Percentiles rank a stretch among this genome's conserved stretches.
These are phyloP conservation scores for Dryocosmus kuriphilus DNA, from an alignment of 2,888 invertebrate genomes.

Conservation along the genomic window DNA sequence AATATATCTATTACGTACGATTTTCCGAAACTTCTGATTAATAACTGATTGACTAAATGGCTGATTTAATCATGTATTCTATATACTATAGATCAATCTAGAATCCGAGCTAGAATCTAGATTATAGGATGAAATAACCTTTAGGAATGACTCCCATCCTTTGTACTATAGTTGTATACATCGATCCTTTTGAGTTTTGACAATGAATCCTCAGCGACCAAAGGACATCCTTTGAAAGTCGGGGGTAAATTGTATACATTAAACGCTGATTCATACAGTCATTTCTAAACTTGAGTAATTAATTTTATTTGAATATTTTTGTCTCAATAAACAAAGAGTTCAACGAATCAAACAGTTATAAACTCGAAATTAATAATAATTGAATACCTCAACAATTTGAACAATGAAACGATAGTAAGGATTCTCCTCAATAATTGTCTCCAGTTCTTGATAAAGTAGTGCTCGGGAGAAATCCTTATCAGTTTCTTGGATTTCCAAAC, in stretches of 20 bases:
- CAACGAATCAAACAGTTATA: no score
- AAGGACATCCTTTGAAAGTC: not conserved
- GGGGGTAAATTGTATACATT: not conserved
- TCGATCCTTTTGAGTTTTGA: not conserved
- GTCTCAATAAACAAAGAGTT: no score
- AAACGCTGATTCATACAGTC: not conserved
- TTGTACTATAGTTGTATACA: not conserved
- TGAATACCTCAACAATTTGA: conserved; percentile 1
- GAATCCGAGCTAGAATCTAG: no score
- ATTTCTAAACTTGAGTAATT: not conserved
- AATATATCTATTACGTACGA: not conserved
- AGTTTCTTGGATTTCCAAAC: conserved; percentile 23
- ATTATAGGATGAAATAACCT: not conserved
- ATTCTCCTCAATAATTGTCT: not conserved
- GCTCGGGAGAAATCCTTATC: conserved; percentile 34
- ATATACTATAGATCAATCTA: no score
- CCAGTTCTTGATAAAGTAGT: conserved; percentile 25
- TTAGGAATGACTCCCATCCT: not conserved
- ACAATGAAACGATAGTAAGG: conserved; percentile 10
- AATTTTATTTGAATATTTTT: no score
- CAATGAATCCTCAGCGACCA: not conserved
- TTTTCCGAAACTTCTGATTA: not conserved
- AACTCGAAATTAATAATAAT: not conserved
- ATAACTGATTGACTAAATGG: not conserved
- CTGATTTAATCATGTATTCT: not conserved